Conservation (phyloP, 1,140 invertebrate species). For the Ptiloglossa arizonensis region DNA sequence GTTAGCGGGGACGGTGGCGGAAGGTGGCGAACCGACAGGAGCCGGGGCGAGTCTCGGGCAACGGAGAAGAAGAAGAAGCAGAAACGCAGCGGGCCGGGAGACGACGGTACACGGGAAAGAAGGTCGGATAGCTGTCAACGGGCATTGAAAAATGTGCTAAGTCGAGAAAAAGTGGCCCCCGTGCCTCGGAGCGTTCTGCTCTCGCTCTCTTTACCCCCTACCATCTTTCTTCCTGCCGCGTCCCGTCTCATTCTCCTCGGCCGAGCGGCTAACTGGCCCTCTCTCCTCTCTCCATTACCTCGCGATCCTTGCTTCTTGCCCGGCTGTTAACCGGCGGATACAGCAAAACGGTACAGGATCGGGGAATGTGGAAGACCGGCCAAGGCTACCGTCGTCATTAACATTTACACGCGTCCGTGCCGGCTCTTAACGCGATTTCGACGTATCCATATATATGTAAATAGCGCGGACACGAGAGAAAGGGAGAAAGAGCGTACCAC, state of each 20-base stretch:
- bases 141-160: slow-evolving; percentile 78
- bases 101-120: slow-evolving; percentile 53
- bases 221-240: slow-evolving; percentile 37
- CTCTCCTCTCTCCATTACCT: slow-evolving; percentile 56
- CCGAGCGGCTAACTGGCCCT: slow-evolving; percentile 47
- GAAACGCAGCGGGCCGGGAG: slow-evolving; percentile 18
- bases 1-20: slow-evolving; percentile 32
- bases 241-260: slow-evolving; percentile 38
- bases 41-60: slow-evolving; percentile 15
- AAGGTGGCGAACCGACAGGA: slow-evolving; percentile 59
- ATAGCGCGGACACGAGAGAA: slow-evolving; percentile 48
- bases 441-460: slow-evolving; percentile 69
- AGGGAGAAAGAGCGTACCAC: background rate
- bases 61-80: slow-evolving; percentile 47
- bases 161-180: slow-evolving; percentile 73
- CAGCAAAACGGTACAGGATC: slow-evolving; percentile 73
- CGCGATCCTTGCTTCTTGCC: slow-evolving; percentile 66
- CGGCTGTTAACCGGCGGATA: slow-evolving; percentile 70
- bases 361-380: slow-evolving; percentile 69
- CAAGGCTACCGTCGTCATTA: slow-evolving; percentile 69
- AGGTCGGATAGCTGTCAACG: slow-evolving; percentile 75
- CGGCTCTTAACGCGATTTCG: slow-evolving; percentile 63
- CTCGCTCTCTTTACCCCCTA: slow-evolving; percentile 56
- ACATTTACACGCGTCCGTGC: slow-evolving; percentile 63
- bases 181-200: slow-evolving; percentile 69